A percentile compares a stretch with the other conserved stretches of the same genome.
phyloP scores from a whole-genome alignment of 2,797 vertebrate genomes.

The Serranus cabrilla region DNA sequence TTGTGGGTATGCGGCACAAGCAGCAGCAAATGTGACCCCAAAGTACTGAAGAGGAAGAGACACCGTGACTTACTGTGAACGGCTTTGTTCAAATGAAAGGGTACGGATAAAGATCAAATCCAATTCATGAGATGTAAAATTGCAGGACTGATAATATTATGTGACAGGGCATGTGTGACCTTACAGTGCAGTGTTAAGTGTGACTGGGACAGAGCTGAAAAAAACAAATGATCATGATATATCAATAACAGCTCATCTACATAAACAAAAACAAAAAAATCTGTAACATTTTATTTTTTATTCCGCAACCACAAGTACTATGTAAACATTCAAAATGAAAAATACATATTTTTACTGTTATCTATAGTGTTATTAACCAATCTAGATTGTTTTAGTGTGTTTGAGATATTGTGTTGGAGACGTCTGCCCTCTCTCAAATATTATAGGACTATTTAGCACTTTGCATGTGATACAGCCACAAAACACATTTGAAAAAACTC shows the following conservation, averaged over 20 bases:
- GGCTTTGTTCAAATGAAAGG: not conserved
- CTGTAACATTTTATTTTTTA: too few species aligned
- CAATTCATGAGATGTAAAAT: not conserved
- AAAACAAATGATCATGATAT: not conserved
- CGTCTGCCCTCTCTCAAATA: too few species aligned
- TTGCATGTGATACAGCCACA: too few species aligned
- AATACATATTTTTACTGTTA: too few species aligned
- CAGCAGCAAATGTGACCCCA: conserved; percentile 30
- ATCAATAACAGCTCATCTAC: not conserved
- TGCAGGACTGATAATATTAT: not conserved
- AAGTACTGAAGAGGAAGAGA: not conserved
- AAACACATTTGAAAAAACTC: too few species aligned
- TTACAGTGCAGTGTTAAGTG: not conserved
- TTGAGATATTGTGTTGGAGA: too few species aligned
- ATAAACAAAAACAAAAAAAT: too few species aligned
- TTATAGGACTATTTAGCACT: too few species aligned
- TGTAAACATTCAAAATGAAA: too few species aligned
- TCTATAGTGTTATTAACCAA: too few species aligned
- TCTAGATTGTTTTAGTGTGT: too few species aligned
- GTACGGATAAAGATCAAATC: not conserved
- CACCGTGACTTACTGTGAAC: not conserved
- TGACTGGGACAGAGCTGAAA: not conserved
- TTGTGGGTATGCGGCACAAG: conserved; percentile 57
- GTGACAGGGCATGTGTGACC: not conserved
- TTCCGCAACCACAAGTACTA: too few species aligned